Conservation (phyloP, 2,888 invertebrate species). For the Omphaloscelis lunosa region DNA sequence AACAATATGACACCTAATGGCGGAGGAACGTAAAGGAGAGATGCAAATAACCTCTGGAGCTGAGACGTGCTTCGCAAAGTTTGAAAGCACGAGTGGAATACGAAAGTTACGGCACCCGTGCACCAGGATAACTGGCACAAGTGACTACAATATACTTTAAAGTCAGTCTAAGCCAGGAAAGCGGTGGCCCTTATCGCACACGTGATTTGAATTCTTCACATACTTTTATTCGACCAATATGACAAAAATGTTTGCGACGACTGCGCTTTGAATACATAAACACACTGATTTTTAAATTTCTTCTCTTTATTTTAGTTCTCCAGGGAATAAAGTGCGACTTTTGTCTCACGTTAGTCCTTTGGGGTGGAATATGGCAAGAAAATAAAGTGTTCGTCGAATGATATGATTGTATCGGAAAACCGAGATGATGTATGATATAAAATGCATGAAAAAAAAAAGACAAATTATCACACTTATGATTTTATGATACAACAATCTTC, state of each 20-base stretch:
- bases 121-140: constrained; percentile 77
- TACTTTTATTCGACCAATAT: constrained; percentile 84
- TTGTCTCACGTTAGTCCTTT: constrained; percentile 42
- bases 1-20: constrained; percentile 83
- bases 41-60: constrained; percentile 84
- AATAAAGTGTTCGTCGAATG: constrained; percentile 36
- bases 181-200: constrained; percentile 83
- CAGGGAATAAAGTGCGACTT: constrained; percentile 40
- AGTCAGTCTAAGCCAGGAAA: constrained; percentile 82
- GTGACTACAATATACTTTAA: constrained; percentile 85
- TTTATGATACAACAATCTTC: background rate
- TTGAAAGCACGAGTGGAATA: constrained; percentile 82
- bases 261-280: constrained; percentile 84
- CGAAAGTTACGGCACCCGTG: constrained; percentile 75
- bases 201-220: constrained; percentile 82
- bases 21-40: constrained; percentile 81
- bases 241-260: constrained; percentile 83
- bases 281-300: constrained; percentile 67
- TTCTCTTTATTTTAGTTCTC: constrained; percentile 54
- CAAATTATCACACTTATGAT: background rate
- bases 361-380: constrained; percentile 24
- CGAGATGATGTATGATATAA: constrained; percentile 6
- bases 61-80: constrained; percentile 83
- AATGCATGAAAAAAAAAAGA: background rate
- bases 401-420: constrained; percentile 38